These are phyloP conservation scores for Seira musarum DNA, from an alignment of 2,888 invertebrate genomes.

Conservation along the genomic window DNA sequence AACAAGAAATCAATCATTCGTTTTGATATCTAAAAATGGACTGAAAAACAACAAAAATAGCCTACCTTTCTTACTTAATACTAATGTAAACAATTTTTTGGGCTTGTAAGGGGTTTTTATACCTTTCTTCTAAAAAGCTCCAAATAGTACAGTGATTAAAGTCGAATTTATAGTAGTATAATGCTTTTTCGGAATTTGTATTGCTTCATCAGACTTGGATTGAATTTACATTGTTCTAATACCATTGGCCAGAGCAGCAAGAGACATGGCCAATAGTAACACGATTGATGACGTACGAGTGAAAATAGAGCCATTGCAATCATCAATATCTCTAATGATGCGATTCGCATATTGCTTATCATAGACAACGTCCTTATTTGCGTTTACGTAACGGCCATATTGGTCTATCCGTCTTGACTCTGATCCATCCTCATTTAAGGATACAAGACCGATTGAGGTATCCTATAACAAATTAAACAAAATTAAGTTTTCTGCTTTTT, in stretches of 20 bases:
- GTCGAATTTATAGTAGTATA: too few relatives aligned
- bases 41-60: too few relatives aligned
- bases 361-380: slow-evolving; percentile 69
- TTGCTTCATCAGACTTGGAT: background rate
- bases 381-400: slow-evolving; percentile 67
- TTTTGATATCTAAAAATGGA: too few relatives aligned
- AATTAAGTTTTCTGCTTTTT: too few relatives aligned
- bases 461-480: too few relatives aligned
- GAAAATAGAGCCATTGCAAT: slow-evolving; percentile 57
- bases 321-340: slow-evolving; percentile 68
- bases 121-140: too few relatives aligned
- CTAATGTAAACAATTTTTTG: too few relatives aligned
- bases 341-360: slow-evolving; percentile 69
- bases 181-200: too few relatives aligned
- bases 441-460: slow-evolving; percentile 67
- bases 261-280: slow-evolving; percentile 1
- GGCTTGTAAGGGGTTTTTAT: too few relatives aligned
- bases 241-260: background rate
- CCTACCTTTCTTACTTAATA: too few relatives aligned
- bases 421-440: slow-evolving; percentile 66
- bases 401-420: slow-evolving; percentile 67
- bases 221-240: background rate
- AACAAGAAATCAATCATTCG: too few relatives aligned
- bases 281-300: background rate
- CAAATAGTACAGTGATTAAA: too few relatives aligned